Evolutionary conservation across 2,888 invertebrate species (phyloP).

Genomic region (Andricus quercusramuli): DNA sequence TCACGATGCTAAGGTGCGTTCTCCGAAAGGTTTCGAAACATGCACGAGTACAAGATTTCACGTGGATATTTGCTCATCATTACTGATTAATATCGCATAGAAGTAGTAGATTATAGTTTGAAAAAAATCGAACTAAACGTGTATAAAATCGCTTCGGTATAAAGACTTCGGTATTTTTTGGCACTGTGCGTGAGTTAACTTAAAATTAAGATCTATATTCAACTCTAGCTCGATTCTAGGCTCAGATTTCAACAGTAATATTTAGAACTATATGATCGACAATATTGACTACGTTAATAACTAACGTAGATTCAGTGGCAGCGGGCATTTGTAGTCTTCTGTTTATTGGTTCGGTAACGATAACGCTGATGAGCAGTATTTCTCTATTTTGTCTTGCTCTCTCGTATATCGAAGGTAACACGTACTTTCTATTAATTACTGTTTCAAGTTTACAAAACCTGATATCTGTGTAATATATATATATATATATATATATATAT

Average conservation of each 20-base stretch:
- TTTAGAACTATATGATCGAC: constrained; percentile 56
- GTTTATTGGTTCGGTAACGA: not conserved
- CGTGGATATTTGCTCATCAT: not conserved
- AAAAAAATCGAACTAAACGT: constrained; percentile 3
- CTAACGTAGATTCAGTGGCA: constrained; percentile 40
- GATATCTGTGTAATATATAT: constrained; percentile 42
- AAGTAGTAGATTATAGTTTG: constrained; percentile 24
- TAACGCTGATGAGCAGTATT: constrained; percentile 13
- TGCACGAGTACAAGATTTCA: not conserved
- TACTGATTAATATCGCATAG: constrained; percentile 16
- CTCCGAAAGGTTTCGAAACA: not conserved
- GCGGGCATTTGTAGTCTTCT: constrained; percentile 31
- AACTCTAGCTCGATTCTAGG: constrained; percentile 66
- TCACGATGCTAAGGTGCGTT: not conserved
- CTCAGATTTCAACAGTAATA: constrained; percentile 65
- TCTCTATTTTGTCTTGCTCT: constrained; percentile 13
- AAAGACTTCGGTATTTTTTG: constrained; percentile 58
- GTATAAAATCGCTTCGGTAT: constrained; percentile 11
- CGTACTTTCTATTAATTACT: not conserved
- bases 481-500: constrained; percentile 46
- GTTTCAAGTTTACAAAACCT: constrained; percentile 13
- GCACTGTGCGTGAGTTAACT: constrained; percentile 67
- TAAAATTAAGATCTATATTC: constrained; percentile 60
- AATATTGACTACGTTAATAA: constrained; percentile 44
- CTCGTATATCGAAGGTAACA: constrained; percentile 2